phyloP scores from a whole-genome alignment of 1,140 invertebrate species.

The Caerostris darwini region DNA sequence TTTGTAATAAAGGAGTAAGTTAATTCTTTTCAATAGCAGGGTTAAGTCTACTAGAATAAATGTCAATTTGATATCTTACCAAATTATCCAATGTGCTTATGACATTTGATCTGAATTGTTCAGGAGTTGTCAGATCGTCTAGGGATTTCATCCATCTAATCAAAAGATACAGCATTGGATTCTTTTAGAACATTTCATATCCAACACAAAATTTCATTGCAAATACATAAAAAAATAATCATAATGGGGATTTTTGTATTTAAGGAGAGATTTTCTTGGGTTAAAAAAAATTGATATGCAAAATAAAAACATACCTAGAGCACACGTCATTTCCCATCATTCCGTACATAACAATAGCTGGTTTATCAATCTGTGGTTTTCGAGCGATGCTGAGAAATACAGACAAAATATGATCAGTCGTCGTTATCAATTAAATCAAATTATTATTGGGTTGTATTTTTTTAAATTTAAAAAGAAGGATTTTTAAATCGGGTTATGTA shows the following conservation, averaged over 20 bases:
- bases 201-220: too few relatives aligned
- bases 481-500: neutral
- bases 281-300: too few relatives aligned
- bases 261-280: neutral
- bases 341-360: conserved; percentile 82
- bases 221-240: neutral
- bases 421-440: neutral
- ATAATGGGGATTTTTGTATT: neutral
- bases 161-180: neutral
- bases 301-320: neutral
- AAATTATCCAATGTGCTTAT: conserved; percentile 80
- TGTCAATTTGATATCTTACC: conserved; percentile 19
- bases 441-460: neutral
- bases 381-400: conserved; percentile 80
- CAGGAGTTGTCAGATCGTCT: conserved; percentile 83
- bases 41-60: too few relatives aligned
- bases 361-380: conserved; percentile 81
- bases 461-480: neutral
- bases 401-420: neutral
- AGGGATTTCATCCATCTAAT: conserved; percentile 81
- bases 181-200: too few relatives aligned
- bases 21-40: too few relatives aligned
- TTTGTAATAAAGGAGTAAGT: too few relatives aligned
- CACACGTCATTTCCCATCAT: conserved; percentile 83
- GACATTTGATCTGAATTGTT: conserved; percentile 81